These are phyloP conservation scores for Phyllostomus discolor DNA, from an alignment of 2,113 vertebrate genomes.

Conservation along the genomic window DNA sequence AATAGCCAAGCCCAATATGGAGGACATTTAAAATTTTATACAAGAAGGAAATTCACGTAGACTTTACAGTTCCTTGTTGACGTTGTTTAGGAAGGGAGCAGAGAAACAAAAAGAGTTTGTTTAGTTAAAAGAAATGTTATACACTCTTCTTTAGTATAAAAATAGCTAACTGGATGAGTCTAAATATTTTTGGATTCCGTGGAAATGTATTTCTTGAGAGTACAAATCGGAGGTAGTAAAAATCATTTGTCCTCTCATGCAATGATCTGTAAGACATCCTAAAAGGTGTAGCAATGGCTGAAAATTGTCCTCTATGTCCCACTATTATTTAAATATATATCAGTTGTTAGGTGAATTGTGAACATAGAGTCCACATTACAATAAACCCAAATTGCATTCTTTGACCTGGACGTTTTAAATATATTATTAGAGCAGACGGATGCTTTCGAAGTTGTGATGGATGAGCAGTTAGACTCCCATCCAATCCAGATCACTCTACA, in stretches of 20 bases:
- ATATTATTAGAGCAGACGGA: background rate
- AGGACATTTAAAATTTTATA: background rate
- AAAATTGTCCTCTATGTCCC: background rate
- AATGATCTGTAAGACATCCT: background rate
- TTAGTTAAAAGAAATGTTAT: background rate
- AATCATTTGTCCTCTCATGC: background rate
- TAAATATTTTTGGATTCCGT: background rate
- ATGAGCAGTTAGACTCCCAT: conserved; percentile 29
- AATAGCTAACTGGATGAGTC: background rate
- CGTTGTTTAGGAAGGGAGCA: background rate
- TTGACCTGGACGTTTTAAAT: background rate
- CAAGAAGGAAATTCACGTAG: background rate
- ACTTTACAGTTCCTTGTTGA: background rate
- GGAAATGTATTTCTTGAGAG: background rate
- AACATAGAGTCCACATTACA: background rate
- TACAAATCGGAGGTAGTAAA: background rate
- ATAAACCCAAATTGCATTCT: background rate
- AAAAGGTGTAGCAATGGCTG: background rate
- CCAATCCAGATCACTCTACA: background rate
- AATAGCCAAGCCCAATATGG: background rate
- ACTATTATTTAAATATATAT: background rate
- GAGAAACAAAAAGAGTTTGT: background rate
- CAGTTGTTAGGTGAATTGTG: background rate
- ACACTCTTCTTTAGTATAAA: background rate
- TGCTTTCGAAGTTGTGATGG: conserved; percentile 17